These are phyloP conservation scores for Odontamblyopus rebecca DNA, from an alignment of 2,797 vertebrate species.

Conservation along the genomic window DNA sequence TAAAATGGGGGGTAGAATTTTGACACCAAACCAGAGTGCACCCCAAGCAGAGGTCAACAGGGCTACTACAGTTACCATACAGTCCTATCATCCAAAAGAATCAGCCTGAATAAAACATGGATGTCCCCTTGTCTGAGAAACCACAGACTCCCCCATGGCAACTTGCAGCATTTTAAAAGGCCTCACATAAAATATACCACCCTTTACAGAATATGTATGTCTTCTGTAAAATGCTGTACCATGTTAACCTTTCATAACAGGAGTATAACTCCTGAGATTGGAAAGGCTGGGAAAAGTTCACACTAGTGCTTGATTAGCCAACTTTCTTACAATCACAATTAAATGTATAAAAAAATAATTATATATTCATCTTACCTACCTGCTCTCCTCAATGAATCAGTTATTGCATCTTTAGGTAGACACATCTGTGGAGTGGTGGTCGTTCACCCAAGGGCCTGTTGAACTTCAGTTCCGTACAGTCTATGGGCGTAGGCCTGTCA, in stretches of 20 bases:
- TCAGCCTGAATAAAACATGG: slow-evolving; percentile 30
- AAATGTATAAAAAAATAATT: neutral
- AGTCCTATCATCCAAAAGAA: slow-evolving; percentile 4
- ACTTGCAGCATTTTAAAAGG: slow-evolving; percentile 18
- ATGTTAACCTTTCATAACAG: slow-evolving; percentile 6
- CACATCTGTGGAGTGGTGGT: neutral
- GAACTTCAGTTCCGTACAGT: too few relatives aligned
- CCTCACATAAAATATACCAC: slow-evolving; percentile 35
- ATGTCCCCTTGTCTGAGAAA: slow-evolving; percentile 14
- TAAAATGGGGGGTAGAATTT: slow-evolving; percentile 19
- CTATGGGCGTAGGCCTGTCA: too few relatives aligned
- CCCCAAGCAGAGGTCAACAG: slow-evolving; percentile 18
- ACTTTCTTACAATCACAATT: neutral
- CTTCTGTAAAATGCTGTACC: slow-evolving; percentile 18
- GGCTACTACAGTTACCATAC: slow-evolving; percentile 12
- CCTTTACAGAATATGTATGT: slow-evolving; percentile 53
- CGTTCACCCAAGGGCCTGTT: neutral
- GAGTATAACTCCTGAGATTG: neutral
- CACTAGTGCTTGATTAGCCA: neutral
- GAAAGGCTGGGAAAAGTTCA: neutral
- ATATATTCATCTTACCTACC: neutral
- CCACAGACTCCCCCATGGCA: slow-evolving; percentile 22
- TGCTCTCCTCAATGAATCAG: neutral
- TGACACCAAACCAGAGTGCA: slow-evolving; percentile 16
- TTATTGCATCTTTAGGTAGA: neutral